These are phyloP conservation scores for Coelopa pilipes DNA, from an alignment of 2,888 invertebrate genomes.

Conservation along the genomic window DNA sequence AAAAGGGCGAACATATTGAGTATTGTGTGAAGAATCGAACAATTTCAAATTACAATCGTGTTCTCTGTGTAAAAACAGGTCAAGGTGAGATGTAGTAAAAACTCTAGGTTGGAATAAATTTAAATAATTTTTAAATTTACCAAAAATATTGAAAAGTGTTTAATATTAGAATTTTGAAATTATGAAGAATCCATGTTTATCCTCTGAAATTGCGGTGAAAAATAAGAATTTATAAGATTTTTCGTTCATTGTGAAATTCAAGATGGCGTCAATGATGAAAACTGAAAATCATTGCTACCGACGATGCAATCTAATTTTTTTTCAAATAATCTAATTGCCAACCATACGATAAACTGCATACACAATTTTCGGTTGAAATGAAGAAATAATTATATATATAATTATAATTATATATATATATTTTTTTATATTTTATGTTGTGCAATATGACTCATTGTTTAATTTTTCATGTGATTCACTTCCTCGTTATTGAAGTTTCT, in stretches of 20 bases:
- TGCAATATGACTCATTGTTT: too few relatives aligned
- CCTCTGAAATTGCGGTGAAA: too few relatives aligned
- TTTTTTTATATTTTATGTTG: too few relatives aligned
- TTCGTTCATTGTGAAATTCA: neutral
- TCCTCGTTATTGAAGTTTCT: too few relatives aligned
- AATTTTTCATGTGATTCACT: too few relatives aligned
- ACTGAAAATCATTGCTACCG: neutral
- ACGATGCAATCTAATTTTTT: neutral
- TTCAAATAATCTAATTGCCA: too few relatives aligned
- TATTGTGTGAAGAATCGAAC: conserved; percentile 21
- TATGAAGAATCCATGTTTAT: neutral
- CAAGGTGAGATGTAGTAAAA: conserved; percentile 40
- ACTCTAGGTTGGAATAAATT: neutral
- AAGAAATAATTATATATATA: neutral
- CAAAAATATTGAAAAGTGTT: neutral
- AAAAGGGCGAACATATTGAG: conserved; percentile 37
- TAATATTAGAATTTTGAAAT: neutral
- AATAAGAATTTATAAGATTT: too few relatives aligned
- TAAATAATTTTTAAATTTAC: neutral
- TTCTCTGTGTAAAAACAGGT: conserved; percentile 40
- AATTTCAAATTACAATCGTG: conserved; percentile 24
- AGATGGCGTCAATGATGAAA: neutral
- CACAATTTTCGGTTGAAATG: neutral
- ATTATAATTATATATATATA: too few relatives aligned
- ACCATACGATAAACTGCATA: too few relatives aligned